phyloP scores from a whole-genome alignment of 2,797 vertebrate genomes.

The Rhynchonycteris naso region DNA sequence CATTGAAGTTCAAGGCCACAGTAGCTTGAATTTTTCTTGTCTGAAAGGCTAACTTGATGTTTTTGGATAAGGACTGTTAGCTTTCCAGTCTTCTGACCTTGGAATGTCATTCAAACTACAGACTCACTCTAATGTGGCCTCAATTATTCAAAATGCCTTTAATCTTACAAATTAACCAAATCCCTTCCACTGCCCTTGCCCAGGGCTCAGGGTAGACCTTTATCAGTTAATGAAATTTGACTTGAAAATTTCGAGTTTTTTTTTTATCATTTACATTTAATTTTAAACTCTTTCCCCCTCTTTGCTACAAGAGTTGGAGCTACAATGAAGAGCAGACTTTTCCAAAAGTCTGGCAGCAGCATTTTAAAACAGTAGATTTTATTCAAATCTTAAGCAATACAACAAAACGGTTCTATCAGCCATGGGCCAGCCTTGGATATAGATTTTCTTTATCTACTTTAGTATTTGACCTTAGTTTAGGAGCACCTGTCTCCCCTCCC shows the following conservation, averaged over 20 bases:
- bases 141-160: conserved; percentile 85
- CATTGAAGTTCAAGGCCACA: conserved; percentile 76
- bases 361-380: conserved; percentile 73
- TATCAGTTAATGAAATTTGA: conserved; percentile 88
- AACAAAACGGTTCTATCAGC: conserved; percentile 34
- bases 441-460: conserved; percentile 37
- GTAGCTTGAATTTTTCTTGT: conserved; percentile 64
- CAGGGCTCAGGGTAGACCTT: conserved; percentile 84
- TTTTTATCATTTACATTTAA: conserved; percentile 84
- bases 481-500: not conserved
- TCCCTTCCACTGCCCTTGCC: conserved; percentile 85
- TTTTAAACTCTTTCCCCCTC: conserved; percentile 68
- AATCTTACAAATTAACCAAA: conserved; percentile 86
- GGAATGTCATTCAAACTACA: conserved; percentile 78
- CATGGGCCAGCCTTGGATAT: conserved; percentile 27
- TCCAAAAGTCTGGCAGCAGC: conserved; percentile 50
- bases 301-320: conserved; percentile 74
- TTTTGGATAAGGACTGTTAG: conserved; percentile 74
- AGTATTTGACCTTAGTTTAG: conserved; percentile 50
- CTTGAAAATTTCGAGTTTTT: conserved; percentile 71
- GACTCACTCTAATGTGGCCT: conserved; percentile 78
- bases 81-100: conserved; percentile 80
- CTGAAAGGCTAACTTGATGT: conserved; percentile 71
- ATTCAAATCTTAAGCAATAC: conserved; percentile 59
- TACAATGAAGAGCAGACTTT: conserved; percentile 60